Percentiles rank a stretch among this genome's conserved stretches.
These are phyloP conservation scores for Polyploca ridens DNA, from an alignment of 2,888 invertebrate genomes.

Conservation along the genomic window DNA sequence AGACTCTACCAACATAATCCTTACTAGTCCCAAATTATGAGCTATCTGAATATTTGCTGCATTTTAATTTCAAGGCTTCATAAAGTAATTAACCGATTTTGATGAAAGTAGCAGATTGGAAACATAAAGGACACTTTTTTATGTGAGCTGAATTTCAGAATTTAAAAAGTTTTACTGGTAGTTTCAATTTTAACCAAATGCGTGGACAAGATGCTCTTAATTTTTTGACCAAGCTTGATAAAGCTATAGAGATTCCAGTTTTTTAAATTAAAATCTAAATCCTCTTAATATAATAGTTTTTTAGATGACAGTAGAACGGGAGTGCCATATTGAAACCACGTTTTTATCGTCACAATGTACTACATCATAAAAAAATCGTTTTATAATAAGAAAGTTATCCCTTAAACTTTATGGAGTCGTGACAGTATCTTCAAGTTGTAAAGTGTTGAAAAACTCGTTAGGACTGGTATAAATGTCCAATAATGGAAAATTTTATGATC, in stretches of 20 bases:
- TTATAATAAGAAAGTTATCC: conserved; percentile 33
- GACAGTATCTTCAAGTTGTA: conserved; percentile 27
- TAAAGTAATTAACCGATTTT: too few relatives aligned
- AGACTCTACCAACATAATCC: too few relatives aligned
- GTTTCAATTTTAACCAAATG: too few relatives aligned
- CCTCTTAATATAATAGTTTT: too few relatives aligned
- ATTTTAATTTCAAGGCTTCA: too few relatives aligned
- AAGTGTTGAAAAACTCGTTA: conserved; percentile 23
- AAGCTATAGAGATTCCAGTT: too few relatives aligned
- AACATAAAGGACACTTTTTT: too few relatives aligned
- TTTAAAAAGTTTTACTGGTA: neutral
- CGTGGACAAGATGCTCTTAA: too few relatives aligned
- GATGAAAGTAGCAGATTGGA: too few relatives aligned
- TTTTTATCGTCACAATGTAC: conserved; percentile 25
- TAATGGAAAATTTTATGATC: conserved; percentile 1
- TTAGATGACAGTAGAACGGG: neutral
- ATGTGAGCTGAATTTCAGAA: too few relatives aligned
- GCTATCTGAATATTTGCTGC: neutral
- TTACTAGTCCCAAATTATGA: neutral
- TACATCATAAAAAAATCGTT: conserved; percentile 27
- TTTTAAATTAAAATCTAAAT: too few relatives aligned
- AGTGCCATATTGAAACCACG: conserved; percentile 23
- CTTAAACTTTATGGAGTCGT: conserved; percentile 32
- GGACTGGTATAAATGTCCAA: conserved; percentile 12
- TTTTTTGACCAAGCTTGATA: too few relatives aligned